Base-by-base conservation (phyloP, 2,797 vertebrate genomes). In the Adrianichthys oophorus region DNA sequence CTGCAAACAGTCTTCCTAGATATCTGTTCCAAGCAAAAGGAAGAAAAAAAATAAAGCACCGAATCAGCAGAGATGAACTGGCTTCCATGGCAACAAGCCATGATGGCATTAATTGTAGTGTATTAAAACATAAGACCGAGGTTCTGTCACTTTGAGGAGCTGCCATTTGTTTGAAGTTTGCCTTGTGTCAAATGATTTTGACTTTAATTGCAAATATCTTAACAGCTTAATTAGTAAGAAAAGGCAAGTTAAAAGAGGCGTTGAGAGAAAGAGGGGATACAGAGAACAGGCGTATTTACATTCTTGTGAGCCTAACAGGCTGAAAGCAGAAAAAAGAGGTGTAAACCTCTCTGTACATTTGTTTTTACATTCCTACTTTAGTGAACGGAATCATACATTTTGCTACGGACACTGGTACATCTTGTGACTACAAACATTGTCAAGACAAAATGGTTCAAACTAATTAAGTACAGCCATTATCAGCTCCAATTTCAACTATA, bases 11-110 rank as follows among this genome's bases (percentile, higher is more conserved):
- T 72, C 57, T 32, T 4, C 15, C 62, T 65, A 55, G 64, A 75
- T 62, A 70, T 80, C 49, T 48, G 10, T 29, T 72, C 47, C 62
- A 58, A 71, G 52, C 40, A 40, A 26, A 52, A 17, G 51, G 7
- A 40, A 44, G 29, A 48, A 15, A 2, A 23, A 7, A 37, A 49
- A 42, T n/a, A 58, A 37, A 47, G 55, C 32, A 72, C 71, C 50
- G 63, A 82, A 74, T 75, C 62, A 72, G 67, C 58, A 59, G 52
- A 71, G 78, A 78, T 72, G 68, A 79, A 69, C 70, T 29, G 52
- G 82, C 71, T 77, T 37, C 78, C 71, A 78, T 70, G 70, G 80
- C 56, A 75, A 88, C 79, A 56, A 66, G 58, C 24, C 29, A 64
- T 23, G 4, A 55, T 40, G 19, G 61, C 64, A 70, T 70, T 78